Conservation (phyloP, 2,797 vertebrate species). For the Propithecus deckenii region DNA sequence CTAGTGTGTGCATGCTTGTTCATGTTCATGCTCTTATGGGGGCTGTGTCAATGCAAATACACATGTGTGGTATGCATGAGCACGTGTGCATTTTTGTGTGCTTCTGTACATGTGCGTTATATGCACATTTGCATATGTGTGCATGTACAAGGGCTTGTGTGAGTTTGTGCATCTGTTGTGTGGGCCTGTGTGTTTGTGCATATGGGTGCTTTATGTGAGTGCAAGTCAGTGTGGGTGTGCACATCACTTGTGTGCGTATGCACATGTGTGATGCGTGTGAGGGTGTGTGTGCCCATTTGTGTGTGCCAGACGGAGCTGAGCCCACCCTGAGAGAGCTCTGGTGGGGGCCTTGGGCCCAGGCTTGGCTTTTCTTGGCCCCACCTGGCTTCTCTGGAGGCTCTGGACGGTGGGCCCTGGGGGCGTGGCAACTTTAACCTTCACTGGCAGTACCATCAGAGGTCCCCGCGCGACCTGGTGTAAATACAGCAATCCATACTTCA, state of each 20-base stretch:
- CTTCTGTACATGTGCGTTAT: fast-evolving
- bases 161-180: background rate
- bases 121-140: fast-evolving
- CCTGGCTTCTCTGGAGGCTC: background rate
- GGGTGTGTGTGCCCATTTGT: fast-evolving
- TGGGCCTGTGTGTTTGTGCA: background rate
- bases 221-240: background rate
- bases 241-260: background rate
- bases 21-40: background rate
- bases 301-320: background rate
- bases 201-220: background rate
- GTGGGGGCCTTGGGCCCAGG: background rate
- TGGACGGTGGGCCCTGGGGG: fast-evolving
- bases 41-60: background rate
- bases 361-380: background rate
- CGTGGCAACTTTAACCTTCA: slow-evolving; percentile 81
- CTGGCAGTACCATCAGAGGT: slow-evolving; percentile 69
- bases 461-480: slow-evolving; percentile 78
- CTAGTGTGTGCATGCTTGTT: background rate
- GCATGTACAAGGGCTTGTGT: no score
- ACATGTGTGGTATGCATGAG: background rate
- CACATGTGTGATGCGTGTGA: no score
- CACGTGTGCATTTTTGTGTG: no score
- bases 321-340: fast-evolving
- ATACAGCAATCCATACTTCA: slow-evolving; percentile 82